phyloP scores from a whole-genome alignment of 2,113 vertebrate species.

The Ascaphus truei region DNA sequence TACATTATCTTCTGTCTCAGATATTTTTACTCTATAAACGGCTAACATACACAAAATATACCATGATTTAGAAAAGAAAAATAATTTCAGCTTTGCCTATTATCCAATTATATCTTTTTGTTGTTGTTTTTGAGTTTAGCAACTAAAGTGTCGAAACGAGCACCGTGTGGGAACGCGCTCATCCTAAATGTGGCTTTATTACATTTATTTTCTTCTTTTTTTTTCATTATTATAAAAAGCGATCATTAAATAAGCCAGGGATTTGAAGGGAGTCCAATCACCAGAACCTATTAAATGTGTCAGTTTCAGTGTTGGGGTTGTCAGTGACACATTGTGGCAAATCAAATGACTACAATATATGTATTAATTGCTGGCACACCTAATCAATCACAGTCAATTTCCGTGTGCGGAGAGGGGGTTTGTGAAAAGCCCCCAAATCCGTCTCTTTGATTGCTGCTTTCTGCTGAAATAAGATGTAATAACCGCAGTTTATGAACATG shows the following conservation, averaged over 20 bases:
- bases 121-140: background rate
- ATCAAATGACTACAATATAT: constrained; percentile 40
- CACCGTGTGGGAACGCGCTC: background rate
- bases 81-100: background rate
- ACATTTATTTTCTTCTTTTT: background rate
- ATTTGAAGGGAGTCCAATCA: constrained; percentile 31
- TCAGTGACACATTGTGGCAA: constrained; percentile 37
- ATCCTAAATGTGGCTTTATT: background rate
- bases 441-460: constrained; percentile 29
- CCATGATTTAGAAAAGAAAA: background rate
- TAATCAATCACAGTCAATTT: constrained; percentile 38
- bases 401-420: background rate
- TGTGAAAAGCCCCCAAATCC: constrained; percentile 18
- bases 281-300: constrained; percentile 35
- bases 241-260: constrained; percentile 24
- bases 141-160: background rate
- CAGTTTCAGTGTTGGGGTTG: constrained; percentile 37
- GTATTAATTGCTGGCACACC: constrained; percentile 38
- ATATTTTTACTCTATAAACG: no score
- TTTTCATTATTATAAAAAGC: background rate
- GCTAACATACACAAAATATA: no score
- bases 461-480: constrained; percentile 8
- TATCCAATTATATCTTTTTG: background rate
- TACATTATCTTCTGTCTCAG: no score
- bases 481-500: constrained; percentile 10